Evolutionary conservation across 2,888 invertebrate species (phyloP), one percentile per base, ranked within the genome.

Genomic region (Apeira syringaria): DNA sequence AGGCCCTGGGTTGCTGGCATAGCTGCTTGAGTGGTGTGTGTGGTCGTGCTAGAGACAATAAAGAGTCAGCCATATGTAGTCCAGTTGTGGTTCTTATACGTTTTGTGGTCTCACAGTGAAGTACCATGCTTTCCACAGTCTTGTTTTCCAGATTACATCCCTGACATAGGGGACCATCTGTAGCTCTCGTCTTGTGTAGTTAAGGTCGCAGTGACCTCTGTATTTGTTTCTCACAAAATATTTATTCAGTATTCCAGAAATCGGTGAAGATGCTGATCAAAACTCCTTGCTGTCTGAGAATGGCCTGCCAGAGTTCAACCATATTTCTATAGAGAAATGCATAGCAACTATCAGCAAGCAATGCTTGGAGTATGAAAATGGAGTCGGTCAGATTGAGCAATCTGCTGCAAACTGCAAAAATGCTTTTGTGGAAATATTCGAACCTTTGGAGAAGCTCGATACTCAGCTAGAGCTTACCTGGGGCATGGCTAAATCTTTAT

Each of bases 401-500:
- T 56, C 64, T 0, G 54, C 74, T n/a, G 45, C 56, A 1, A 69
- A 89, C 27, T 85, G 91, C 35, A 86, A 89, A 56, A 91, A 94
- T 74, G 86, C 94, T 29, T 94, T 96, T 71, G 79, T 90, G 18
- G 93, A 94, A 63, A 85, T 96, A 31, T 91, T 97, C 47, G 89
- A 93, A 51, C 95, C 95, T 0, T 68, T 98, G 13, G 97, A 98
- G 70, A 91, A 92, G 58, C 74, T 94, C 1, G 93, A 94, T 18
- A 91, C 92, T 0, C 94, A 95, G 5, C 78, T 98, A 31, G 95
- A 96, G 68, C 92, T 94, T 32, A 96, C 96, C 2, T 97, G 97
- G 96, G 96, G 96, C 5, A 91, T 97, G 59, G 94, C 97, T 0
- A 97, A 97, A 78, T 93, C 95, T 2, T 77, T 98, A 6, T 97